Percentiles rank a stretch among this genome's conserved stretches.
phyloP scores from a whole-genome alignment of 1,140 invertebrate species.

The Zaprionus capensis region DNA sequence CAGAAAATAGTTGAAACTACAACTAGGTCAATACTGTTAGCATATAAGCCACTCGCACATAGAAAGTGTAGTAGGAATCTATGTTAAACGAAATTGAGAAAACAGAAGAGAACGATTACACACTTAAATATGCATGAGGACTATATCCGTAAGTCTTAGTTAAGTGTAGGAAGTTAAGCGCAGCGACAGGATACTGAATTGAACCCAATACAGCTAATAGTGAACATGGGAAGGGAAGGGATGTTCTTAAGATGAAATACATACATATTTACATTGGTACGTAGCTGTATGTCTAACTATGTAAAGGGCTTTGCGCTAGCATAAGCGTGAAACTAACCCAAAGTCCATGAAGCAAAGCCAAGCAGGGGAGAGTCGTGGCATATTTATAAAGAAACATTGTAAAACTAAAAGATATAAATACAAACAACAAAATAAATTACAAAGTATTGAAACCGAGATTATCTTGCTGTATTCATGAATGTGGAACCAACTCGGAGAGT shows the following conservation, averaged over 20 bases:
- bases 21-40: constrained; percentile 66
- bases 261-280: constrained; percentile 7
- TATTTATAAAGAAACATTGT: constrained; percentile 77
- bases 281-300: constrained; percentile 50
- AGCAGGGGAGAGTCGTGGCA: constrained; percentile 40
- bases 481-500: neutral
- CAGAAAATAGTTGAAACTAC: constrained; percentile 52
- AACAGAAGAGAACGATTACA: neutral
- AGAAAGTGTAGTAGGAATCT: constrained; percentile 47
- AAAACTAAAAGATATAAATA: constrained; percentile 56
- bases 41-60: constrained; percentile 9
- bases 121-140: constrained; percentile 68
- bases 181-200: constrained; percentile 45
- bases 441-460: constrained; percentile 36
- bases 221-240: constrained; percentile 12
- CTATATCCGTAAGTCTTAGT: constrained; percentile 43
- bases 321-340: constrained; percentile 23
- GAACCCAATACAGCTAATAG: constrained; percentile 40
- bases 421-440: constrained; percentile 49
- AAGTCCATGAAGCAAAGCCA: constrained; percentile 53
- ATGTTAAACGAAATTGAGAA: constrained; percentile 30
- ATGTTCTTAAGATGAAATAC: constrained; percentile 56
- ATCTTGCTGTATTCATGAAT: neutral
- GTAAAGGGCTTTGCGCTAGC: constrained; percentile 52
- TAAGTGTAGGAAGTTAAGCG: constrained; percentile 55